phyloP scores from a whole-genome alignment of 23 tunicate genomes.

The Halocynthia roretzi region DNA sequence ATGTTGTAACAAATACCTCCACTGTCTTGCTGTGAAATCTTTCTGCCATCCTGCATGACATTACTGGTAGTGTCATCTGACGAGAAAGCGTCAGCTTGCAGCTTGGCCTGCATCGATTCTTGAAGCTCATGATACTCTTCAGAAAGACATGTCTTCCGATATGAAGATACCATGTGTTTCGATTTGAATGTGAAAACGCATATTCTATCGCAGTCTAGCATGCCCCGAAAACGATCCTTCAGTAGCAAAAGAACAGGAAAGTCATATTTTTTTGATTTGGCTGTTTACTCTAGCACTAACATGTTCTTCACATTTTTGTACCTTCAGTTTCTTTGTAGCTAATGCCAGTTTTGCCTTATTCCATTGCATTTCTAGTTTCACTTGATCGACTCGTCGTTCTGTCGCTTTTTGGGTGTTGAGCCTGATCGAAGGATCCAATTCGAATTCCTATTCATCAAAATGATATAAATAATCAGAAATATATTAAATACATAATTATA shows the following conservation, averaged over 20 bases:
- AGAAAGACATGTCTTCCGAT: conserved; percentile 46
- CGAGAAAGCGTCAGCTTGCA: conserved; percentile 36
- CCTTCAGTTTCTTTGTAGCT: conserved; percentile 51
- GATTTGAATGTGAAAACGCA: conserved; percentile 50
- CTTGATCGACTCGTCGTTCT: conserved; percentile 34
- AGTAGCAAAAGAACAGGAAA: conserved; percentile 2
- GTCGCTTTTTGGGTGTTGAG: conserved; percentile 55
- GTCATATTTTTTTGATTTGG: neutral
- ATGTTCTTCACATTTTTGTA: neutral
- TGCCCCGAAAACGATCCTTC: conserved; percentile 16
- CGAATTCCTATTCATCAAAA: conserved; percentile 51
- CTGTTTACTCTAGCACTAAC: too few species aligned
- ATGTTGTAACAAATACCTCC: too few species aligned
- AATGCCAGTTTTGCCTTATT: conserved; percentile 71
- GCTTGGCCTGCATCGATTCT: conserved; percentile 30
- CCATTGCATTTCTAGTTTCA: conserved; percentile 89
- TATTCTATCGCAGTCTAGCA: conserved; percentile 25
- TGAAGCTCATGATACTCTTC: conserved; percentile 45
- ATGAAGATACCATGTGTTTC: conserved; percentile 64
- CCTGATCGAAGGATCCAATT: conserved; percentile 70
- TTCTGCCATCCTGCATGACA: too few species aligned
- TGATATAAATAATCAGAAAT: too few species aligned
- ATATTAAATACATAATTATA: too few species aligned
- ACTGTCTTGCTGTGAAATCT: too few species aligned
- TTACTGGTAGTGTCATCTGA: conserved; percentile 7